Evolutionary conservation across 2,888 invertebrate genomes (phyloP).

Genomic region (Hyalella azteca): DNA sequence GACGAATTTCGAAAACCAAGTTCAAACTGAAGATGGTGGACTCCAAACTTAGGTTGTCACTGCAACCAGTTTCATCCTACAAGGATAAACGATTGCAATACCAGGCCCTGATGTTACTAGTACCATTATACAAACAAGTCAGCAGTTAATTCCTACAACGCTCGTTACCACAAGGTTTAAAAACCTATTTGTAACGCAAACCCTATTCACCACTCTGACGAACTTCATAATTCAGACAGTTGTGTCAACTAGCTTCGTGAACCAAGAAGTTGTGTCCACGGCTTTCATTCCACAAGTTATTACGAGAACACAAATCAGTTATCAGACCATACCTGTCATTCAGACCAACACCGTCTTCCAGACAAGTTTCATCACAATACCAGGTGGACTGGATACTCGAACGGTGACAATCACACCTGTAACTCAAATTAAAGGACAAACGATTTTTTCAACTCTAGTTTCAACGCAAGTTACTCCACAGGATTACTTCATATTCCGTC

Average conservation of each 20-base stretch:
- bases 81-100: conserved; percentile 41
- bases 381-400: conserved; percentile 39
- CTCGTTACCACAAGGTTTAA: conserved; percentile 47
- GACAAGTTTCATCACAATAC: conserved; percentile 45
- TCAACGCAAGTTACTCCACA: conserved; percentile 43
- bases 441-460: conserved; percentile 39
- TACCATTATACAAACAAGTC: conserved; percentile 44
- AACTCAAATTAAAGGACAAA: conserved; percentile 47
- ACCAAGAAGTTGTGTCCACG: conserved; percentile 47
- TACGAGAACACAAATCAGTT: conserved; percentile 42
- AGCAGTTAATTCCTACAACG: conserved; percentile 47
- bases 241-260: conserved; percentile 40
- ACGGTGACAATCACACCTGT: conserved; percentile 43
- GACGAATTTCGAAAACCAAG: conserved; percentile 40
- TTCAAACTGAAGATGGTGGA: conserved; percentile 44
- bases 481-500: conserved; percentile 43
- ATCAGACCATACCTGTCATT: conserved; percentile 45
- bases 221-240: conserved; percentile 44
- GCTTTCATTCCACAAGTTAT: conserved; percentile 44
- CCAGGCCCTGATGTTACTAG: conserved; percentile 40
- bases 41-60: conserved; percentile 43
- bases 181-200: conserved; percentile 41
- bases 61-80: conserved; percentile 42
- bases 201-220: conserved; percentile 46
- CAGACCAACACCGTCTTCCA: conserved; percentile 49